Evolutionary conservation across 1,140 invertebrate genomes (phyloP).

Genomic region (Penaeus vannamei): DNA sequence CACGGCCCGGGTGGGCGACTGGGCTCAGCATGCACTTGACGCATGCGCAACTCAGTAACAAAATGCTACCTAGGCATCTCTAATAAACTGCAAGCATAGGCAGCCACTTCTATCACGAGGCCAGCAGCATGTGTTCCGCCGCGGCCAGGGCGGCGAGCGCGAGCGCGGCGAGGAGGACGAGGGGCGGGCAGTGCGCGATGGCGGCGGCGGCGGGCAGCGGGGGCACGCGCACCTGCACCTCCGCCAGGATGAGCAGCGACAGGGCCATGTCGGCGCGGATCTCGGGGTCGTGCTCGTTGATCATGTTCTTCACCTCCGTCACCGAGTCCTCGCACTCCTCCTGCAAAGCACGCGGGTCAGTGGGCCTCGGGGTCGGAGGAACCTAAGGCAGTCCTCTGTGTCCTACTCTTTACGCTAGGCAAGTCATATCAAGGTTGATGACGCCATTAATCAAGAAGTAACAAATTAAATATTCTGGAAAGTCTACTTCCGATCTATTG

Average conservation of each 20-base stretch:
- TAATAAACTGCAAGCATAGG: conserved; percentile 62
- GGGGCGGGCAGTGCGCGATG: conserved; percentile 19
- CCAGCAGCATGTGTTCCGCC: conserved; percentile 41
- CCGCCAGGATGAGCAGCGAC: conserved; percentile 92
- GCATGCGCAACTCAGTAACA: conserved; percentile 63
- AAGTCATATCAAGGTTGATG: too few species aligned
- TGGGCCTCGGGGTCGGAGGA: conserved; percentile 16
- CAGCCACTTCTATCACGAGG: conserved; percentile 62
- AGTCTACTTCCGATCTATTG: conserved; percentile 44
- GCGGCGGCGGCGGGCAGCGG: conserved; percentile 40
- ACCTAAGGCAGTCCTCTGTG: too few species aligned
- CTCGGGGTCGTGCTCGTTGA: conserved; percentile 86
- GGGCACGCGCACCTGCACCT: conserved; percentile 82
- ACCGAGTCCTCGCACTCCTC: conserved; percentile 86
- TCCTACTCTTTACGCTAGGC: too few species aligned
- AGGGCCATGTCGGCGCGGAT: conserved; percentile 87
- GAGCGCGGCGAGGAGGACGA: not conserved
- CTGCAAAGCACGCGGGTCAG: conserved; percentile 75
- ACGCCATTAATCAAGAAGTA: too few species aligned
- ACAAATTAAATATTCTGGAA: too few species aligned
- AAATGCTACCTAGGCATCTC: conserved; percentile 63
- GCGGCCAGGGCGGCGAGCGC: conserved; percentile 32
- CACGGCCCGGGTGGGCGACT: conserved; percentile 50
- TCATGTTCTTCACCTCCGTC: conserved; percentile 84
- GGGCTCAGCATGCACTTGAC: conserved; percentile 53